A percentile compares a stretch with the other conserved stretches of the same genome.
Evolutionary conservation across 2,888 invertebrate species (phyloP).

Genomic region (Metalampra italica): DNA sequence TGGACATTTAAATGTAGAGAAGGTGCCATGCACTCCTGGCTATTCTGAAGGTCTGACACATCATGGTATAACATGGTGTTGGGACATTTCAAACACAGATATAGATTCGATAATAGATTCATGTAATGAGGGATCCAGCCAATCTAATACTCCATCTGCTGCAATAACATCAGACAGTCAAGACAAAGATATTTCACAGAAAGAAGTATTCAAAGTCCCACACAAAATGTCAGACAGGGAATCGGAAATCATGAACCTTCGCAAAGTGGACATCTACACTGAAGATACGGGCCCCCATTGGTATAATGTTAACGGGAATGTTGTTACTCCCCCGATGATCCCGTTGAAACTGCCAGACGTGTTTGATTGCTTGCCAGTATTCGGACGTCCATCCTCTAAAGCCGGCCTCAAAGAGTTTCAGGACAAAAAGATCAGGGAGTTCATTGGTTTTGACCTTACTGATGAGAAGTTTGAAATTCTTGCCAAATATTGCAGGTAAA

Average conservation of each 20-base stretch:
- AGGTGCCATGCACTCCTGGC: too few relatives aligned
- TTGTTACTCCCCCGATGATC: slow-evolving; percentile 46
- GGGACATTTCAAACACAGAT: too few relatives aligned
- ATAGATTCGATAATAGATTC: too few relatives aligned
- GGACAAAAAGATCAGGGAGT: slow-evolving; percentile 42
- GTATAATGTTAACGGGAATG: slow-evolving; percentile 36
- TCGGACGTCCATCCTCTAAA: slow-evolving; percentile 33
- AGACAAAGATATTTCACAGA: too few relatives aligned
- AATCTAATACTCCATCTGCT: too few relatives aligned
- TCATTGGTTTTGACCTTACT: slow-evolving; percentile 48
- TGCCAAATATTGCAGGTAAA: slow-evolving; percentile 66
- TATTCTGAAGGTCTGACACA: too few relatives aligned
- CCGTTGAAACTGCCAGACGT: slow-evolving; percentile 44
- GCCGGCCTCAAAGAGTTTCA: slow-evolving; percentile 32
- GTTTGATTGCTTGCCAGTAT: slow-evolving; percentile 50
- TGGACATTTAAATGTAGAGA: too few relatives aligned
- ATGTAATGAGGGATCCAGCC: too few relatives aligned
- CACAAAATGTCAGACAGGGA: too few relatives aligned
- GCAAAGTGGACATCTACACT: slow-evolving; percentile 31
- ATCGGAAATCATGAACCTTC: slow-evolving; percentile 7
- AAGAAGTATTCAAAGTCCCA: too few relatives aligned
- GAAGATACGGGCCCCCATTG: slow-evolving; percentile 40
- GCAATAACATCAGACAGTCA: too few relatives aligned
- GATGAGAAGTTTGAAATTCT: slow-evolving; percentile 59
- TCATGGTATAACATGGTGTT: too few relatives aligned